Conservation (phyloP, 1,140 invertebrate genomes). For the Gonioctena quinquepunctata region DNA sequence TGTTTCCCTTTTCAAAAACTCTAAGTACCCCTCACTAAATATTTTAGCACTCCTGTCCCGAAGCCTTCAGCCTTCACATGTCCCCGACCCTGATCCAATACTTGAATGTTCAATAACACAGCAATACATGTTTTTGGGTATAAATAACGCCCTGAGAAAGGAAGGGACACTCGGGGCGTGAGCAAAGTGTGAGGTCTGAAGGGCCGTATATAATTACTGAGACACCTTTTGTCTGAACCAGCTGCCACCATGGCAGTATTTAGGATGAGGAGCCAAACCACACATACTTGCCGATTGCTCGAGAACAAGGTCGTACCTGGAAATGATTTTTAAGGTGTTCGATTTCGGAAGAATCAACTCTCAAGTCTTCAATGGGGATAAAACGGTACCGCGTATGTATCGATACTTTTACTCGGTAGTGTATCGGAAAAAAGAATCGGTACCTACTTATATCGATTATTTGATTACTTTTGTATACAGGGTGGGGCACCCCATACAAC, state of each 20-base stretch:
- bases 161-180: slow-evolving; percentile 36
- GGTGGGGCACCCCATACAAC: too few species aligned
- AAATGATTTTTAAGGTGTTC: neutral
- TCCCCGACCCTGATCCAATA: neutral
- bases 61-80: too few species aligned
- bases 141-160: slow-evolving; percentile 39
- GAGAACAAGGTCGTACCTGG: neutral
- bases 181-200: slow-evolving; percentile 44
- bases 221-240: slow-evolving; percentile 42
- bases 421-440: too few species aligned
- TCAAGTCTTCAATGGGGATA: too few species aligned
- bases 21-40: neutral
- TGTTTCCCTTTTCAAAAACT: too few species aligned
- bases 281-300: neutral
- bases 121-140: slow-evolving; percentile 13
- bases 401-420: too few species aligned
- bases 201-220: slow-evolving; percentile 44
- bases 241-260: slow-evolving; percentile 39
- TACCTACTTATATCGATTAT: too few species aligned
- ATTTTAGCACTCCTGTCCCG: neutral
- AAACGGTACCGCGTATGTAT: too few species aligned
- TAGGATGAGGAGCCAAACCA: slow-evolving; percentile 4
- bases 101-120: slow-evolving; percentile 1
- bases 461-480: too few species aligned
- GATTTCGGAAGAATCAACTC: too few species aligned